Percentiles rank a stretch among this genome's conserved stretches.
phyloP scores from a whole-genome alignment of 2,888 invertebrate species.

The Reticulitermes lucifugus region DNA sequence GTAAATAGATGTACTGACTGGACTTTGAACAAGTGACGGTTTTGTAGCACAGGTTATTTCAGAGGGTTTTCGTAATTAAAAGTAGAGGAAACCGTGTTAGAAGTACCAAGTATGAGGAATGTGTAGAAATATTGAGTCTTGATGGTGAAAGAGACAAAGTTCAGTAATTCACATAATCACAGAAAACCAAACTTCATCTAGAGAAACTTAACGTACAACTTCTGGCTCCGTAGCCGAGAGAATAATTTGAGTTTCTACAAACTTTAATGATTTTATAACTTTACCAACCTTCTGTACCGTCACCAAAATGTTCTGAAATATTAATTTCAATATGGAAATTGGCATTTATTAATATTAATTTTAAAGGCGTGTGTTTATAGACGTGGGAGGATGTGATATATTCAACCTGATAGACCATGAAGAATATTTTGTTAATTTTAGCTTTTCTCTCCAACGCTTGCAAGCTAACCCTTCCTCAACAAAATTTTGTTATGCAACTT shows the following conservation, averaged over 20 bases:
- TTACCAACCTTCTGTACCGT: background rate
- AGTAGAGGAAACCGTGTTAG: background rate
- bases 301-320: background rate
- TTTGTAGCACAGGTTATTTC: background rate
- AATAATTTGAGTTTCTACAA: background rate
- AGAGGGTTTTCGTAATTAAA: background rate
- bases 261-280: slow-evolving; percentile 6
- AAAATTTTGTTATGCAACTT: slow-evolving; percentile 14
- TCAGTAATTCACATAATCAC: background rate
- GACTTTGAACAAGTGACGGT: too few species aligned
- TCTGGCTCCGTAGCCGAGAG: background rate
- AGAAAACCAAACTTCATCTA: background rate
- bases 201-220: background rate
- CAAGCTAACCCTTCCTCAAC: slow-evolving; percentile 13
- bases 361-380: background rate
- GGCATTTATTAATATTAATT: slow-evolving; percentile 20
- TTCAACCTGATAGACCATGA: background rate
- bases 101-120: background rate
- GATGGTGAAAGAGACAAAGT: background rate
- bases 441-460: background rate
- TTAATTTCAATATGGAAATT: background rate
- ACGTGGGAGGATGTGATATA: background rate
- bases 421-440: background rate
- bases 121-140: background rate
- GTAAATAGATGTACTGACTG: too few species aligned